phyloP scores from a whole-genome alignment of 2,113 vertebrate species.

The Melanotaenia duboulayi region DNA sequence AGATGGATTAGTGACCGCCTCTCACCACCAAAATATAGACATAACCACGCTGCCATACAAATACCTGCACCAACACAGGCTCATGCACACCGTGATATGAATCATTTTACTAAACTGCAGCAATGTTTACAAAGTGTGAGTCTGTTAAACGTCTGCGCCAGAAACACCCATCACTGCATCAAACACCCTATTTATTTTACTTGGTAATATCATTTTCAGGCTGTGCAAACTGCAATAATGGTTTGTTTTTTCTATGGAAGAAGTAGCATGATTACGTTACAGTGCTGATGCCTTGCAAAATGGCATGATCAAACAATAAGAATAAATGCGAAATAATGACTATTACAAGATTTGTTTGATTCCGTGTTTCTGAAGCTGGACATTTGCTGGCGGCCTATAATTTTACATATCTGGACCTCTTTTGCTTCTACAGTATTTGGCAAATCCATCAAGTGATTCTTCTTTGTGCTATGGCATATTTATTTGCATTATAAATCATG shows the following conservation, averaged over 20 bases:
- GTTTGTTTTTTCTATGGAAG: not conserved
- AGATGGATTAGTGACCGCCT: conserved; percentile 71
- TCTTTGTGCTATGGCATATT: rapidly evolving
- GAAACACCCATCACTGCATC: not conserved
- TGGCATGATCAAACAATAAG: not conserved
- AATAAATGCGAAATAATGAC: not conserved
- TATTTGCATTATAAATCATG: not conserved
- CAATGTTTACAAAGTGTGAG: not conserved
- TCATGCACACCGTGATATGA: not conserved
- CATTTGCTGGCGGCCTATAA: no score
- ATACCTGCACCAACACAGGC: conserved; percentile 48
- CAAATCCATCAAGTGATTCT: not conserved
- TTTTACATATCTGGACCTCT: not conserved
- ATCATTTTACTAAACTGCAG: conserved; percentile 8
- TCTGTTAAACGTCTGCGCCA: not conserved
- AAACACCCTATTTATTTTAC: not conserved
- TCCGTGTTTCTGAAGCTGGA: not conserved
- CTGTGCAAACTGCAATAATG: not conserved
- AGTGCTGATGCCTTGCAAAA: not conserved
- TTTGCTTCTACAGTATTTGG: not conserved
- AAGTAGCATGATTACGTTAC: not conserved
- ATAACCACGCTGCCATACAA: conserved; percentile 62
- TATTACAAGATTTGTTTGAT: not conserved
- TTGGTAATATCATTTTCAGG: not conserved
- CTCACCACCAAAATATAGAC: conserved; percentile 66